Percentiles rank a stretch among this genome's conserved stretches.
Conservation (phyloP, 2,888 invertebrate genomes). For the Stenoptilia bipunctidactyla region DNA sequence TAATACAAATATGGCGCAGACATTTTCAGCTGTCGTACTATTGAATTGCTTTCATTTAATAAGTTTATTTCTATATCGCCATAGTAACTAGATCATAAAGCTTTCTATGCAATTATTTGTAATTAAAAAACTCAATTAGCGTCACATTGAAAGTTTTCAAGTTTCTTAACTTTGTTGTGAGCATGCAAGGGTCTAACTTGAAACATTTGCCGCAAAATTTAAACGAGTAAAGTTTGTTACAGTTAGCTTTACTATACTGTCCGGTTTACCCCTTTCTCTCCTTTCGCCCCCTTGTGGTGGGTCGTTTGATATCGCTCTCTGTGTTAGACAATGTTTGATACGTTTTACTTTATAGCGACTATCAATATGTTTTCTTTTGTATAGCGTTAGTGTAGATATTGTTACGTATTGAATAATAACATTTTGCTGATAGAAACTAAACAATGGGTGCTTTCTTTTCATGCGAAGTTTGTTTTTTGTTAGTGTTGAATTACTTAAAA, state of each 20-base stretch:
- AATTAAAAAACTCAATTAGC: constrained; percentile 41
- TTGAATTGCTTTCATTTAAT: background rate
- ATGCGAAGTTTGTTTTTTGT: no score
- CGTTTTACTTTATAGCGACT: constrained; percentile 32
- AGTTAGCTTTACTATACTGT: constrained; percentile 54
- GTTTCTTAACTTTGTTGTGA: constrained; percentile 44
- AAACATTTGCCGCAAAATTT: constrained; percentile 59
- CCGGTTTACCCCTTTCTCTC: constrained; percentile 29
- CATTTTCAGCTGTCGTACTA: background rate
- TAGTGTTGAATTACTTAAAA: no score
- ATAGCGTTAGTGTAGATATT: background rate
- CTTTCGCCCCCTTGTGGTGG: constrained; percentile 14
- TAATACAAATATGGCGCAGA: no score
- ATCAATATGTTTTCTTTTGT: constrained; percentile 15
- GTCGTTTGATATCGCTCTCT: constrained; percentile 6
- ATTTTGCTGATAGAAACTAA: no score
- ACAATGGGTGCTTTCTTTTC: no score
- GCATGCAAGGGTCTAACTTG: constrained; percentile 44
- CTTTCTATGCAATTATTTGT: constrained; percentile 13
- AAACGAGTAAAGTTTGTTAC: constrained; percentile 69
- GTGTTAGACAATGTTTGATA: constrained; percentile 43
- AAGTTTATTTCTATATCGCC: background rate
- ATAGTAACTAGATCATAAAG: background rate
- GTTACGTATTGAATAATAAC: background rate
- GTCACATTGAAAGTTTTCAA: constrained; percentile 38